These are phyloP conservation scores for Arbacia lixula DNA, from an alignment of 53 echinoderm and acorn worm genomes.

Conservation along the genomic window DNA sequence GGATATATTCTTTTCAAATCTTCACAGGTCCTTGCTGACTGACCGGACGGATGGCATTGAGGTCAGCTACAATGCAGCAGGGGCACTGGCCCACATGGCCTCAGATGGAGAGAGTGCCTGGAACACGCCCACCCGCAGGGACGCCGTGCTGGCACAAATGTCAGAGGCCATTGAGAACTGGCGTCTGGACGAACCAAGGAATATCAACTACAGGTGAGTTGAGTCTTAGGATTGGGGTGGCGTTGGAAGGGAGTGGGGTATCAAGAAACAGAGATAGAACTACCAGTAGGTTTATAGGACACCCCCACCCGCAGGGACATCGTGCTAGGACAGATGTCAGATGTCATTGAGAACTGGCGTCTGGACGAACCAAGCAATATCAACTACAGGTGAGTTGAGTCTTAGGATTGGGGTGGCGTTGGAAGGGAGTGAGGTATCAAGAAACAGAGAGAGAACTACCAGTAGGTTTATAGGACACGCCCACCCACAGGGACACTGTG, in stretches of 20 bases:
- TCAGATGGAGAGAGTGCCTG: constrained; percentile 84
- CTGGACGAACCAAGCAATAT: constrained; percentile 87
- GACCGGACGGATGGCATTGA: constrained; percentile 94
- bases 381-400: constrained; percentile 89
- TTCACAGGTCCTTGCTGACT: constrained; percentile 65
- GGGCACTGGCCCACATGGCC: constrained; percentile 89
- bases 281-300: too few species aligned
- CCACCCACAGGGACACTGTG: constrained; percentile 59
- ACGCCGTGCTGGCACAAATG: constrained; percentile 68
- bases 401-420: too few species aligned
- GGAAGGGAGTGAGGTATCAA: too few species aligned
- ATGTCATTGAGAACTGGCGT: constrained; percentile 78
- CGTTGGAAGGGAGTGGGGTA: too few species aligned
- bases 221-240: too few species aligned
- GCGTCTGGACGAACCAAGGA: constrained; percentile 83
- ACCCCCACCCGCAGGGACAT: constrained; percentile 46
- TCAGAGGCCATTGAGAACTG: constrained; percentile 73
- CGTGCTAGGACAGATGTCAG: constrained; percentile 68
- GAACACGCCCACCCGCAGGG: constrained; percentile 55
- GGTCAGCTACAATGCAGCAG: constrained; percentile 99
- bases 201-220: constrained; percentile 93
- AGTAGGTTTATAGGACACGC: constrained; percentile 67
- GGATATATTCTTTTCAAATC: background rate
- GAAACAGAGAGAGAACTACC: too few species aligned
- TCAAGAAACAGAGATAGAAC: too few species aligned